phyloP scores from a whole-genome alignment of 2,113 vertebrate genomes.

The Cyanoramphus novaezelandiae region DNA sequence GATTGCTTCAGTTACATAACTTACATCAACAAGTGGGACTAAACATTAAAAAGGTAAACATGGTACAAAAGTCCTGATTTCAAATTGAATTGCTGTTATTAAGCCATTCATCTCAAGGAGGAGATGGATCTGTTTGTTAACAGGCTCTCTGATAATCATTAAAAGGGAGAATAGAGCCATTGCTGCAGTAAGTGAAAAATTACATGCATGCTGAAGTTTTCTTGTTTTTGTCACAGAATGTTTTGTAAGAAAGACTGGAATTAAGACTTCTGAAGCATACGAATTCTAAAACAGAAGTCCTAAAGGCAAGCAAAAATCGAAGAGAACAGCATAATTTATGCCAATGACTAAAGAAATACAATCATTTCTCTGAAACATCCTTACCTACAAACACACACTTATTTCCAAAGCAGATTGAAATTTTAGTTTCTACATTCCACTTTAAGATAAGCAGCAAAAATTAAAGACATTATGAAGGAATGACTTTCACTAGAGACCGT shows the following conservation, averaged over 20 bases:
- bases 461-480: neutral
- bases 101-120: neutral
- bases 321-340: neutral
- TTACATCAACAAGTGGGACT: neutral
- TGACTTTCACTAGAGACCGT: neutral
- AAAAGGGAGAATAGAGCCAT: neutral
- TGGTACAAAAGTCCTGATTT: neutral
- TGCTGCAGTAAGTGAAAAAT: slow-evolving; percentile 32
- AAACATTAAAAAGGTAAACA: neutral
- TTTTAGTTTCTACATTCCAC: neutral
- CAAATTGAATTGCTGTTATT: slow-evolving; percentile 5
- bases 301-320: neutral
- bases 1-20: neutral
- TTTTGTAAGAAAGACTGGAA: neutral
- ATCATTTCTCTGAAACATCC: neutral
- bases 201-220: neutral
- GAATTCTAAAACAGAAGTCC: neutral
- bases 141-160: neutral
- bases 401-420: neutral
- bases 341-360: neutral
- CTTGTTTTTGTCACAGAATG: neutral
- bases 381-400: neutral
- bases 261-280: neutral
- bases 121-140: slow-evolving; percentile 41
- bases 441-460: neutral